These are phyloP conservation scores for Chelonus insularis DNA, from an alignment of 1,140 invertebrate species.

Conservation along the genomic window DNA sequence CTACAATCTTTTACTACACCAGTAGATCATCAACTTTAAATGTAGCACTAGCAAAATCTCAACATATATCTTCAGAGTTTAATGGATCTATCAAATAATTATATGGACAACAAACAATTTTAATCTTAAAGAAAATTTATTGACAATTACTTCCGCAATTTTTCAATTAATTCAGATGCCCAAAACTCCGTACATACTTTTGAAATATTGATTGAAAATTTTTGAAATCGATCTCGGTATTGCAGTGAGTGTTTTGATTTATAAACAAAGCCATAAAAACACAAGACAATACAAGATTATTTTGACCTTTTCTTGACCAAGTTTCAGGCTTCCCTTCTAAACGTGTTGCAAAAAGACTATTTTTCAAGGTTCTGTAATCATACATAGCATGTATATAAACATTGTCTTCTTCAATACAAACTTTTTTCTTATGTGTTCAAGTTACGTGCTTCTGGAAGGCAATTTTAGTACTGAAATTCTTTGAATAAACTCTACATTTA, in stretches of 20 bases:
- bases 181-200: too few relatives aligned
- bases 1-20: too few relatives aligned
- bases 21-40: too few relatives aligned
- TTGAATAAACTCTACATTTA: slow-evolving; percentile 52
- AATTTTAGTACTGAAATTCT: slow-evolving; percentile 45
- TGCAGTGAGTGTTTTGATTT: slow-evolving; percentile 57
- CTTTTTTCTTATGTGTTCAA: slow-evolving; percentile 53
- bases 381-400: slow-evolving; percentile 52
- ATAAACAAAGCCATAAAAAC: slow-evolving; percentile 50
- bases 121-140: too few relatives aligned
- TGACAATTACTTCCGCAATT: too few relatives aligned
- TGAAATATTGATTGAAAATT: too few relatives aligned
- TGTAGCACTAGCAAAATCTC: too few relatives aligned
- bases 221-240: too few relatives aligned
- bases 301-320: slow-evolving; percentile 41
- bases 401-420: slow-evolving; percentile 50
- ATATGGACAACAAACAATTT: too few relatives aligned
- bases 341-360: slow-evolving; percentile 46
- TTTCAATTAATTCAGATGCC: too few relatives aligned
- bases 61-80: too few relatives aligned
- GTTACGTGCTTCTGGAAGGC: slow-evolving; percentile 53
- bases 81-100: too few relatives aligned
- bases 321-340: slow-evolving; percentile 53
- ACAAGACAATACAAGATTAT: slow-evolving; percentile 46
- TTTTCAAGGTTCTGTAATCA: slow-evolving; percentile 51